Evolutionary conservation across 1,140 invertebrate species (phyloP), one percentile per base, ranked within the genome.

Genomic region (Nephila pilipes): DNA sequence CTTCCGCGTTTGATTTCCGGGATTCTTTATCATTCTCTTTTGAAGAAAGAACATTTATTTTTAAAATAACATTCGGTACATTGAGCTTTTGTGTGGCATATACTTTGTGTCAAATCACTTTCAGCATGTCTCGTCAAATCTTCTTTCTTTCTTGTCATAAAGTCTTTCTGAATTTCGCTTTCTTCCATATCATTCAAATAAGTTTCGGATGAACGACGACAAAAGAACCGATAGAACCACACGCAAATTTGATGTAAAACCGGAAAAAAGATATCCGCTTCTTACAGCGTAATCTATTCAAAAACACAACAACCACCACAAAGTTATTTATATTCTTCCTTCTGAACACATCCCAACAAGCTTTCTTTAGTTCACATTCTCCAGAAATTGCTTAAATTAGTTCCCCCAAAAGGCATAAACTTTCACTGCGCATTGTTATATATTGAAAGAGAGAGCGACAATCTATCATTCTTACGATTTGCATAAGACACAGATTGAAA

Each of bases 341-440:
- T 32, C 32, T 32, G 69, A 29, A 75, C 69, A 75, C 69, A 36
- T 75, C 69, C 69, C 36, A 36, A 75, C 69, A 75, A 36, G 69
- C 12, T 32, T 75, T 75, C 29, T 32, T 4, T 18, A 16, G 29
- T 75, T 32, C 69, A 32, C 69, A 75, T 75, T 75, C 69, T 75
- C 69, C 29, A 12, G 2, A 75, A 75, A 75, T 75, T 75, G 69
- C 29, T 32, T 16, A 75, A 75, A 75, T 75, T 36, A 32, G 10
- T 75, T 32, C 29, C 29, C 69, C 32, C 12, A 4, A 46, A 32
- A 75, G 69, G 69, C 29, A 65, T 32, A 36, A 4, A 75, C 14
- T 75, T 32, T 75, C 32, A 8, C 3, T 18, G 18, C 29, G 18
- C 25, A 32, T 36, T 75, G 69, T 75, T n/a, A 75, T 75, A 32